A percentile compares a stretch with the other conserved stretches of the same genome.
These are phyloP conservation scores for Petrocephalus schoutedeni DNA, from an alignment of 2,797 vertebrate species.

Conservation along the genomic window DNA sequence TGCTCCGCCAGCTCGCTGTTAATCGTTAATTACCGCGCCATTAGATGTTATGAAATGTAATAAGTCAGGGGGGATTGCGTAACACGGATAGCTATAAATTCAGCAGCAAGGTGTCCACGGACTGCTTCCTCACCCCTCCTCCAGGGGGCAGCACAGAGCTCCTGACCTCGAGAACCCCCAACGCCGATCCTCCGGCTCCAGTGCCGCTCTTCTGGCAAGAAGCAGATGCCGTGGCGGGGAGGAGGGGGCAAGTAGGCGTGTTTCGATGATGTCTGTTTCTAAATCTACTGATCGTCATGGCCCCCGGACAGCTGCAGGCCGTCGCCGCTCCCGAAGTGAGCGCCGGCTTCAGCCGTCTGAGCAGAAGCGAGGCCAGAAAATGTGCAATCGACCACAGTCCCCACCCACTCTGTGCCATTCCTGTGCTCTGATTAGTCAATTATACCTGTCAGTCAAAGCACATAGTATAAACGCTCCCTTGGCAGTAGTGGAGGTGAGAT, in stretches of 20 bases:
- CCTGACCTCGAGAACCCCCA: neutral
- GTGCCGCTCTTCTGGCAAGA: neutral
- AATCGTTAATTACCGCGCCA: conserved; percentile 3
- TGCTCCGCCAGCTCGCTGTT: neutral
- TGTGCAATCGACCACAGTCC: neutral
- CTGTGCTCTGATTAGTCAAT: neutral
- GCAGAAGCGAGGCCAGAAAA: neutral
- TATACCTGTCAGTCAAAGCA: neutral
- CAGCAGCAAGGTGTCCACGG: neutral
- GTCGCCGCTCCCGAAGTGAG: neutral
- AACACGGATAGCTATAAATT: neutral
- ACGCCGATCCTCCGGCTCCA: neutral
- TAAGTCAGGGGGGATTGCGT: neutral
- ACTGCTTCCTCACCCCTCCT: neutral
- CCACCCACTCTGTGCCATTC: neutral
- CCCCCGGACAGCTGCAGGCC: neutral
- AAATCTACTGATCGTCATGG: neutral
- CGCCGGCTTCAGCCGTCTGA: neutral
- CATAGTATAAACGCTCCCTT: neutral
- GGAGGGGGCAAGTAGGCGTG: neutral
- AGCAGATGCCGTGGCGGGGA: neutral
- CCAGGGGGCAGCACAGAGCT: neutral
- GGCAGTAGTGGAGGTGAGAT: neutral
- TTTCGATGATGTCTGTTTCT: neutral
- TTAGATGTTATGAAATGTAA: neutral